A percentile compares a stretch with the other conserved stretches of the same genome.
phyloP scores from a whole-genome alignment of 2,113 vertebrate genomes.

The Noctilio leporinus region DNA sequence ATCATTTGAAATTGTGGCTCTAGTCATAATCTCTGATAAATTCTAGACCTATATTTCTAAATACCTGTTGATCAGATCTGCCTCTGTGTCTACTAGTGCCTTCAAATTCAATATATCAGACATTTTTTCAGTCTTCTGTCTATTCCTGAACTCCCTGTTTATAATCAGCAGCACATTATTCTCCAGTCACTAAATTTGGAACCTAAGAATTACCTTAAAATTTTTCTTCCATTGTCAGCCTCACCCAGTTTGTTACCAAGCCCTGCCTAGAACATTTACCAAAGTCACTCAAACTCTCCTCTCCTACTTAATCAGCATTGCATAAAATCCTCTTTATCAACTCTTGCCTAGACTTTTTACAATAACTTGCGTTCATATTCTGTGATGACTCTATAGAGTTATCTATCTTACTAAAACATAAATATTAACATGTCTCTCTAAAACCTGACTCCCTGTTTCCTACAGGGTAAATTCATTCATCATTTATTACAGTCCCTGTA shows the following conservation, averaged over 20 bases:
- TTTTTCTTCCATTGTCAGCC: background rate
- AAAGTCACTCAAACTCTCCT: background rate
- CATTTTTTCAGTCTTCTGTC: background rate
- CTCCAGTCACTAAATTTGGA: background rate
- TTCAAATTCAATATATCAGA: background rate
- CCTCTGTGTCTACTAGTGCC: background rate
- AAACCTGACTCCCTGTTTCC: background rate
- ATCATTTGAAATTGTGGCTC: background rate
- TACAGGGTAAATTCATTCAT: background rate
- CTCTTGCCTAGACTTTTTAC: background rate
- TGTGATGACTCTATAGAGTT: background rate
- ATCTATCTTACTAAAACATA: background rate
- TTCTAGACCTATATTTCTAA: background rate
- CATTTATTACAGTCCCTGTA: background rate
- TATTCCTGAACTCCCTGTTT: background rate
- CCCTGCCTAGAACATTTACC: background rate
- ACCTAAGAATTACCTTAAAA: background rate
- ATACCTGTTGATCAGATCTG: background rate
- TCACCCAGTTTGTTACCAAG: background rate
- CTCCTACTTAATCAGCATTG: background rate
- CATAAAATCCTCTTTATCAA: background rate
- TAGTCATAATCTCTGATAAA: background rate
- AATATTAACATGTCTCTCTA: background rate
- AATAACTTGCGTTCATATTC: background rate
- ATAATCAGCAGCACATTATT: background rate